Conservation (phyloP, 23 tunicate species). For the Phallusia fumigata region DNA sequence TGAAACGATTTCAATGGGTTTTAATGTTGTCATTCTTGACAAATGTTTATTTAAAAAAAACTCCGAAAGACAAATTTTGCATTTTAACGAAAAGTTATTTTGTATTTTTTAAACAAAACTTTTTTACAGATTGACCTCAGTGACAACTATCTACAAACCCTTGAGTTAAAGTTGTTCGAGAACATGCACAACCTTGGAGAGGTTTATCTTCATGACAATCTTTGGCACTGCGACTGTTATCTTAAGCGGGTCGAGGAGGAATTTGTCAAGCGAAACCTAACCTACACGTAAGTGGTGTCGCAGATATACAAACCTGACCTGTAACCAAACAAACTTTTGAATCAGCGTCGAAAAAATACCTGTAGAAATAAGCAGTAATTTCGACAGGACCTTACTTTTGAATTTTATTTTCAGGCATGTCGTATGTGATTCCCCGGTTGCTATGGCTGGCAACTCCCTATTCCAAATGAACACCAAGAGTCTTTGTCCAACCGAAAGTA, state of each 20-base stretch:
- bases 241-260: constrained; percentile 30
- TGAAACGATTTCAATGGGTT: neutral
- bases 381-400: too few species aligned
- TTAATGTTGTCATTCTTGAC: too few species aligned
- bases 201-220: constrained; percentile 28
- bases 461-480: neutral
- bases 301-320: neutral
- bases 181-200: constrained; percentile 13
- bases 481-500: constrained; percentile 10
- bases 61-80: too few species aligned
- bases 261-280: constrained; percentile 19
- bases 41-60: too few species aligned
- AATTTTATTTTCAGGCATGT: constrained; percentile 10
- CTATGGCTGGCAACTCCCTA: constrained; percentile 11
- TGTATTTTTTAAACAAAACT: too few species aligned
- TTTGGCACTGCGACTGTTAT: constrained; percentile 63
- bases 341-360: too few species aligned
- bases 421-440: constrained; percentile 31
- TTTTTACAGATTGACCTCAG: constrained; percentile 38
- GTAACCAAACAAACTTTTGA: neutral
- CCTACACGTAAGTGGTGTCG: constrained; percentile 9
- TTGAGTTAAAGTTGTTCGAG: constrained; percentile 43
- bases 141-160: constrained; percentile 51
- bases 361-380: too few species aligned
- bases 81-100: too few species aligned